Percentiles rank a stretch among this genome's conserved stretches.
Evolutionary conservation across 2,888 invertebrate species (phyloP).

Genomic region (Spilarctia lutea): DNA sequence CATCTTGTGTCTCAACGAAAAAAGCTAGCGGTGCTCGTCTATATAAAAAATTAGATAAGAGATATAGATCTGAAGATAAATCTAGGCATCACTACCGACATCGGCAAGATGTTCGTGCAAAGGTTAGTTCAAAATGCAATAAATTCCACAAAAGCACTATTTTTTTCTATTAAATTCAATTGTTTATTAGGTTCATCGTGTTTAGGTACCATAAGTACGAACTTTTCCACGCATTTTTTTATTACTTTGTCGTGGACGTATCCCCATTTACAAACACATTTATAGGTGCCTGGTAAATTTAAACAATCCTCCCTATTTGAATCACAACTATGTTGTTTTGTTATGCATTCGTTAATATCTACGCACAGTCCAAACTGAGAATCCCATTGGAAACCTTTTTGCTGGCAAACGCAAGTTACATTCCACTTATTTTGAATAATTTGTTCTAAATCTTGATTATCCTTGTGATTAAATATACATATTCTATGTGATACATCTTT

Average conservation of each 20-base stretch:
- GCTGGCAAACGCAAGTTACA: slow-evolving; percentile 85
- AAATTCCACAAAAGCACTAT: slow-evolving; percentile 27
- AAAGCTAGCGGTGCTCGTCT: slow-evolving; percentile 85
- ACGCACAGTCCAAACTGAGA: slow-evolving; percentile 88
- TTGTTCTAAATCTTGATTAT: slow-evolving; percentile 79
- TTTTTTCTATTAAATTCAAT: slow-evolving; percentile 22
- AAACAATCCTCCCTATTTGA: slow-evolving; percentile 81
- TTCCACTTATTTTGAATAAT: slow-evolving; percentile 87
- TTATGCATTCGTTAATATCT: slow-evolving; percentile 87
- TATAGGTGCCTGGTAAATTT: slow-evolving; percentile 83
- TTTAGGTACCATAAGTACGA: slow-evolving; percentile 16
- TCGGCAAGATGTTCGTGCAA: slow-evolving; percentile 92
- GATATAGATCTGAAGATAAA: slow-evolving; percentile 93
- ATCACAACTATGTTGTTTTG: slow-evolving; percentile 71
- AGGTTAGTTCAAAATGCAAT: slow-evolving; percentile 79
- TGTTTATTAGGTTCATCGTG: background rate
- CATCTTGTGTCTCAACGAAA: slow-evolving; percentile 80
- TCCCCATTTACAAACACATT: slow-evolving; percentile 84
- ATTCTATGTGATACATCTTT: slow-evolving; percentile 17
- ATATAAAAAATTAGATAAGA: slow-evolving; percentile 92
- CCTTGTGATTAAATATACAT: slow-evolving; percentile 67
- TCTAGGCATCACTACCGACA: slow-evolving; percentile 88
- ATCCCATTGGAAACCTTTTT: slow-evolving; percentile 85
- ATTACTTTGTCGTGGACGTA: slow-evolving; percentile 59
- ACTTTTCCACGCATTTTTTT: slow-evolving; percentile 44